Percentiles rank a stretch among this genome's conserved stretches.
These are phyloP conservation scores for Oriolus oriolus DNA, from an alignment of 2,113 vertebrate genomes.

Conservation along the genomic window DNA sequence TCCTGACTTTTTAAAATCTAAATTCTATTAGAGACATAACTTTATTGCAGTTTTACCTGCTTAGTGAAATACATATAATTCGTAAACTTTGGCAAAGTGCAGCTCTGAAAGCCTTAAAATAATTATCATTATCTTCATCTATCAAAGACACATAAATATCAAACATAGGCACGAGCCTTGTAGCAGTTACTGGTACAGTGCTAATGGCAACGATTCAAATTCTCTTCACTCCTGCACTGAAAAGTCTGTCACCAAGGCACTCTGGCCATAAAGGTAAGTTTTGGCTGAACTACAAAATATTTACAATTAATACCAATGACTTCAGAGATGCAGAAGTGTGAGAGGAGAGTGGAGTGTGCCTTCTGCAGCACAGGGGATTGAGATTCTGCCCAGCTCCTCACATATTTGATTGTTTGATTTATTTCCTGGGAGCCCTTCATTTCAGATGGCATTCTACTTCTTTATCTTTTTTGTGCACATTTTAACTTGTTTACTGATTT, in stretches of 20 bases:
- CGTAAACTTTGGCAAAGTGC: neutral
- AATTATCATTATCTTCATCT: neutral
- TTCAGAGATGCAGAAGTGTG: neutral
- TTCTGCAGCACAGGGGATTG: neutral
- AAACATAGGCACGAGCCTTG: neutral
- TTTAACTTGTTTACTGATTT: constrained; percentile 70
- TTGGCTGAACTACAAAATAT: neutral
- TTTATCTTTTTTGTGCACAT: constrained; percentile 70
- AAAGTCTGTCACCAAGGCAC: neutral
- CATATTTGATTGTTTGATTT: constrained; percentile 39
- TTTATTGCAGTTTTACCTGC: neutral
- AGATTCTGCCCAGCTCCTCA: constrained; percentile 39
- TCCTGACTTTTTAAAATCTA: neutral
- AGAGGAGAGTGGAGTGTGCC: neutral
- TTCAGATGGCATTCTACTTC: constrained; percentile 46
- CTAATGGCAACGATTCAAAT: neutral
- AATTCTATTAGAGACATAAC: neutral
- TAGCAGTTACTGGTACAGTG: neutral
- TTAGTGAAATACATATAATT: neutral
- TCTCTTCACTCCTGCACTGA: neutral
- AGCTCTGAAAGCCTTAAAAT: neutral
- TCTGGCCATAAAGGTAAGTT: neutral
- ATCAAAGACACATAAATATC: neutral
- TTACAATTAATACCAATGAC: constrained; percentile 17
- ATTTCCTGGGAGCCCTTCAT: constrained; percentile 42